Evolutionary conservation across 2,888 invertebrate species (phyloP).

Genomic region (Lasius fuliginosus): DNA sequence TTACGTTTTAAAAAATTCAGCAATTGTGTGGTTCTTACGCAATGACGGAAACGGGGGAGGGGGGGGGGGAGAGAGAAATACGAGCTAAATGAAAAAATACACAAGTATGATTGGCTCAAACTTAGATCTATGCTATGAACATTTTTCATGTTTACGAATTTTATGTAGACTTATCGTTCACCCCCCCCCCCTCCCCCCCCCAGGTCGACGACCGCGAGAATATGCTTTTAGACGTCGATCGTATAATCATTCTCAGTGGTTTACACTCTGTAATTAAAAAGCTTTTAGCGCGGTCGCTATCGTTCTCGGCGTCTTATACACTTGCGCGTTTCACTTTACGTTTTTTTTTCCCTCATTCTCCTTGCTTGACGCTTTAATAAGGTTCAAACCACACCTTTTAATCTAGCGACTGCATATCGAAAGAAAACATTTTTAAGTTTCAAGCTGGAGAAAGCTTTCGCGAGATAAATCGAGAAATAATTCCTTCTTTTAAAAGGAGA

Average conservation of each 20-base stretch:
- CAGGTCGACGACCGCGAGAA: slow-evolving; percentile 10
- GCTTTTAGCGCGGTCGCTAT: slow-evolving; percentile 60
- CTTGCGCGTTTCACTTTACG: slow-evolving; percentile 33
- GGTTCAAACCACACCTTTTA: slow-evolving; percentile 17
- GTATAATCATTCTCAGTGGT: slow-evolving; percentile 48
- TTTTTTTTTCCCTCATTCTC: background rate
- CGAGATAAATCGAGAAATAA: background rate
- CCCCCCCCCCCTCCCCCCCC: too few species aligned
- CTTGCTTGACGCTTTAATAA: slow-evolving; percentile 41
- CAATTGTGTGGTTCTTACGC: background rate
- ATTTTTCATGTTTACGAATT: slow-evolving; percentile 5
- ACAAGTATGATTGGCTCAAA: background rate
- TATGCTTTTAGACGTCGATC: slow-evolving; percentile 43
- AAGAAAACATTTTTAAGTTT: slow-evolving; percentile 26
- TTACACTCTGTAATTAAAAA: slow-evolving; percentile 64
- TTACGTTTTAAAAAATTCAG: background rate
- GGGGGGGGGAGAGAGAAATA: too few species aligned
- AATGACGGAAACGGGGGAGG: background rate
- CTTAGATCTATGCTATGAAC: background rate
- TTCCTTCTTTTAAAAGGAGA: background rate
- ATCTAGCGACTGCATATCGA: slow-evolving; percentile 39
- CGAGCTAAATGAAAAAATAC: background rate
- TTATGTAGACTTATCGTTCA: background rate
- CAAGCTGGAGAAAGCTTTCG: slow-evolving; percentile 18
- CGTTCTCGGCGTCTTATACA: slow-evolving; percentile 31